Evolutionary conservation across 2,888 invertebrate species (phyloP), one percentile per base, ranked within the genome.

Genomic region (Cheilosia pagana): DNA sequence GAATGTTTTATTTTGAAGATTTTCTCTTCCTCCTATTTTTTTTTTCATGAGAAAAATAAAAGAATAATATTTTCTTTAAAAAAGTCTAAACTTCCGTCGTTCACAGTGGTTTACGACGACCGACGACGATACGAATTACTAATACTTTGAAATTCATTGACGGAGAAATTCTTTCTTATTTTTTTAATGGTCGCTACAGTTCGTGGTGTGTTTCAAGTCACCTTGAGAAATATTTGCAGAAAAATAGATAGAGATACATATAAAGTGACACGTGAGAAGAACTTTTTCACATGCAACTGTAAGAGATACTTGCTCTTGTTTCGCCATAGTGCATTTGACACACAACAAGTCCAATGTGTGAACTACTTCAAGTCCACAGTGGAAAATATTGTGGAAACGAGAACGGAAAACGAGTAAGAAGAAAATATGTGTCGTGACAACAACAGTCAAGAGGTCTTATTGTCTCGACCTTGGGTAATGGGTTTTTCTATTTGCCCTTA

Each of bases 141-240:
- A 75, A 23, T 7, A 52, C 43, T 68, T 53, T 68, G 16, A 39
- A 62, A 68, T 52, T 53, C 76, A 68, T 81, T 81, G 59, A 70
- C 31, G 52, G 23, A 65, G 59, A 59, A 75, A 75, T 55, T 41
- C 16, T 21, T n/a, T 78, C 23, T 65, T 53, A 43, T 55, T 65
- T 43, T 10, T 35, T 31, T 55, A 6, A 35, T 19, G 16, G 8
- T 31, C 7, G 7, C 12, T 28, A 2, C 21, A 12, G 48, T n/a
- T 41, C 1, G 43, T 31, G 62, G 10, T 55, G 19, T 35, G 23
- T 63, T 70, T 25, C 3, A 70, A 79, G 74, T 59, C 63, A 79
- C 83, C 70, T 79, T 70, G 78, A 75, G 28, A 65, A 62, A 78
- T 35, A 67, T 67, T 35, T 43, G 43, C 41, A 68, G 12, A 62